Evolutionary conservation across 2,797 vertebrate species (phyloP).

Genomic region (Mallotus villosus): DNA sequence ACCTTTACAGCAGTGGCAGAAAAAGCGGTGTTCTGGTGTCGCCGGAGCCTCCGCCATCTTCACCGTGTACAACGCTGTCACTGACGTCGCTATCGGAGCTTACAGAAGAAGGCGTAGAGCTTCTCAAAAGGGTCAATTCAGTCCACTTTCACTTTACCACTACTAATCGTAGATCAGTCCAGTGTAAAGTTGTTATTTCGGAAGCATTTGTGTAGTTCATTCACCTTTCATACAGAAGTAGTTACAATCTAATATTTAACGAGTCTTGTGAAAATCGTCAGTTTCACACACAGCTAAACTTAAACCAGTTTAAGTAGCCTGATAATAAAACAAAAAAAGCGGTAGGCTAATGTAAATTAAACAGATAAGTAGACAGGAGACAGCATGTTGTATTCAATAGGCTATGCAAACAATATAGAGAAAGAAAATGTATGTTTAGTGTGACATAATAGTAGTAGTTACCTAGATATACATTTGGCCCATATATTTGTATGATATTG

Average conservation of each 20-base stretch:
- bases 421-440: too few species aligned
- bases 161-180: neutral
- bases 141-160: slow-evolving; percentile 2
- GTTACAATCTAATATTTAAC: too few species aligned
- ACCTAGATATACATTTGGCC: too few species aligned
- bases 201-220: neutral
- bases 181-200: neutral
- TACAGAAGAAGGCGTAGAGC: slow-evolving; percentile 46
- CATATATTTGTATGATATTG: neutral
- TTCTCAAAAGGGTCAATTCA: slow-evolving; percentile 25
- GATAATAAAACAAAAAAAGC: too few species aligned
- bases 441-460: too few species aligned
- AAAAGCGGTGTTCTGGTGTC: slow-evolving; percentile 83
- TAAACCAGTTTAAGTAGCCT: too few species aligned
- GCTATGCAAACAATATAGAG: too few species aligned
- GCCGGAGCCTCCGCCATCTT: slow-evolving; percentile 90
- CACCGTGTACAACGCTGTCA: slow-evolving; percentile 39
- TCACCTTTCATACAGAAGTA: neutral
- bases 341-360: too few species aligned
- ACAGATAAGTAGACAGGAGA: too few species aligned
- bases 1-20: slow-evolving; percentile 90
- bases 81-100: slow-evolving; percentile 58
- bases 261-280: too few species aligned
- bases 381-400: too few species aligned
- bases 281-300: too few species aligned